These are phyloP conservation scores for Amia ocellicauda DNA, from an alignment of 2,113 vertebrate species.

Conservation along the genomic window DNA sequence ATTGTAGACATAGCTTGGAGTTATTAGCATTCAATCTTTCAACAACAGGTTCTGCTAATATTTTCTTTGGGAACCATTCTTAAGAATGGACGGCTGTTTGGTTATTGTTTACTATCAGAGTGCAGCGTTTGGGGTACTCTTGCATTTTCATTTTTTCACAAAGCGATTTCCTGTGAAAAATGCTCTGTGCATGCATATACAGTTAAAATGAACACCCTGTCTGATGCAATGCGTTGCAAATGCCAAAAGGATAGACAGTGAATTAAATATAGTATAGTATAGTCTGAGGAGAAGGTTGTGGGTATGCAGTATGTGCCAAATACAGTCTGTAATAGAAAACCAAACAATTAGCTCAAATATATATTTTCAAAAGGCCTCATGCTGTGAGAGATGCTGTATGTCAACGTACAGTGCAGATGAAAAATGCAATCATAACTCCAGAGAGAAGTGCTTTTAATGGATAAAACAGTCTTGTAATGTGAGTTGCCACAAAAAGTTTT, in stretches of 20 bases:
- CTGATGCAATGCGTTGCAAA: too few species aligned
- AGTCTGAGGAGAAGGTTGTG: conserved; percentile 10
- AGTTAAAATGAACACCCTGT: too few species aligned
- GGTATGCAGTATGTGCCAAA: background rate
- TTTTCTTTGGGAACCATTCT: conserved; percentile 15
- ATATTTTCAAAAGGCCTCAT: too few species aligned
- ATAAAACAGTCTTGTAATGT: background rate
- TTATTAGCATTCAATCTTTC: conserved; percentile 44
- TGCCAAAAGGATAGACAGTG: conserved; percentile 14
- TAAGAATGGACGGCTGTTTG: background rate
- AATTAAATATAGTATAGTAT: conserved; percentile 13
- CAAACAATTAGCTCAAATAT: too few species aligned
- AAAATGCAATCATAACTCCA: too few species aligned
- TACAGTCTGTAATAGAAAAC: too few species aligned
- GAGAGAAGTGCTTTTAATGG: background rate
- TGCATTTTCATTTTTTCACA: too few species aligned
- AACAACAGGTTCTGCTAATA: conserved; percentile 28
- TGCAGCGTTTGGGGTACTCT: conserved; percentile 25
- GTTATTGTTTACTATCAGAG: conserved; percentile 9
- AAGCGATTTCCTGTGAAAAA: too few species aligned
- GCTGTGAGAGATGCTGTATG: too few species aligned
- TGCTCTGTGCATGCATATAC: too few species aligned
- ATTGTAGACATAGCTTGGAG: conserved; percentile 27
- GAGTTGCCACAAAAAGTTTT: too few species aligned
- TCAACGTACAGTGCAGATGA: too few species aligned